A percentile compares a stretch with the other conserved stretches of the same genome.
phyloP scores from a whole-genome alignment of 2,113 vertebrate species.

The Menura novaehollandiae region DNA sequence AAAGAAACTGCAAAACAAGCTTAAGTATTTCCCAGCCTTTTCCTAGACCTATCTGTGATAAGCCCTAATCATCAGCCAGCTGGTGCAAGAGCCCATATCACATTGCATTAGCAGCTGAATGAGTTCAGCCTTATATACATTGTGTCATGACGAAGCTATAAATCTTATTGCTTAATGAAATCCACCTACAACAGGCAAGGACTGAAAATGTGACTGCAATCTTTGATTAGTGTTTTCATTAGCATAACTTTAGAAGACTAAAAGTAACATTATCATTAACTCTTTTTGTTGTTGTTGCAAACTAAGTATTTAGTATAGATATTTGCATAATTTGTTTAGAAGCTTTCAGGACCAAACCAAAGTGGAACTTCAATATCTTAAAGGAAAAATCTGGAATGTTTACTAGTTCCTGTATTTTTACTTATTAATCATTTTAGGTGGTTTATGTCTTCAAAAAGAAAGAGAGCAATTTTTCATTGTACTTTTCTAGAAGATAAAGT shows the following conservation, averaged over 20 bases:
- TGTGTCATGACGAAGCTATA: background rate
- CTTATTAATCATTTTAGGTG: background rate
- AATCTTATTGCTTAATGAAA: background rate
- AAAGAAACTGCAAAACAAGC: background rate
- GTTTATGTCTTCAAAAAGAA: background rate
- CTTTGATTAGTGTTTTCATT: background rate
- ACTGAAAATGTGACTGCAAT: background rate
- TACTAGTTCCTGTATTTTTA: background rate
- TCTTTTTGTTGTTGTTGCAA: background rate
- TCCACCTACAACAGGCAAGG: background rate
- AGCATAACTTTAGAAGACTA: background rate
- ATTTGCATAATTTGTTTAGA: background rate
- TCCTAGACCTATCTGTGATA: slow-evolving; percentile 6
- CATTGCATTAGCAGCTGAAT: background rate
- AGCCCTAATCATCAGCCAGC: slow-evolving; percentile 10
- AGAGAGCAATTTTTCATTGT: background rate
- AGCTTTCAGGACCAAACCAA: background rate
- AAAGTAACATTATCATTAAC: background rate
- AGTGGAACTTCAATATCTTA: background rate
- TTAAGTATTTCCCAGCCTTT: slow-evolving; percentile 28
- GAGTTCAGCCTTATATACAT: background rate
- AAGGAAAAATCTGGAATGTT: background rate
- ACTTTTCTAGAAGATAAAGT: background rate
- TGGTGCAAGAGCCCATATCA: background rate
- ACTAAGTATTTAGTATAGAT: background rate